Conservation (phyloP, 2,113 vertebrate species). For the Panurus biarmicus region DNA sequence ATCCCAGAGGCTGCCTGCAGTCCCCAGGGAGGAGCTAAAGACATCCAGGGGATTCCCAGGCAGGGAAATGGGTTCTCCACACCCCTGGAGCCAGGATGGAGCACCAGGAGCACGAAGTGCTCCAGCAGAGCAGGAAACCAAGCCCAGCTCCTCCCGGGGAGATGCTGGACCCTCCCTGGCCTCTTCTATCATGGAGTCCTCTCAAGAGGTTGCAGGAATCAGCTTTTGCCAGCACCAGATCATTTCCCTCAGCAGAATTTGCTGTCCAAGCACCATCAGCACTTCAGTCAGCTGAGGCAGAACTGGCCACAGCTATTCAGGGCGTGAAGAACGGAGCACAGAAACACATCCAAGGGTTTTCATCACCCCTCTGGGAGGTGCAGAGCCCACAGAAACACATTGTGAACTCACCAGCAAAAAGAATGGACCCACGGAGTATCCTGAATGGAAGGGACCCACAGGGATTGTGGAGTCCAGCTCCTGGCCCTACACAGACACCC, state of each 20-base stretch:
- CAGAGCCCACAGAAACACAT: neutral
- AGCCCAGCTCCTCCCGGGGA: neutral
- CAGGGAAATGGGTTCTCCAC: neutral
- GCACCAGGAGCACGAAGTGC: neutral
- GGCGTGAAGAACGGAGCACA: neutral
- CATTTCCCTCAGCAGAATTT: neutral
- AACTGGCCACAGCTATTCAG: neutral
- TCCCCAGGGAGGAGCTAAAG: neutral
- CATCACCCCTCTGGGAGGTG: neutral
- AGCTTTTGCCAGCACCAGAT: neutral
- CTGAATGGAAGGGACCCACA: neutral
- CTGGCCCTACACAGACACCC: neutral
- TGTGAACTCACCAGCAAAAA: neutral
- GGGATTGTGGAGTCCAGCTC: neutral
- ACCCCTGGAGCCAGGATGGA: neutral
- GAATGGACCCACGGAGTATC: rapidly evolving
- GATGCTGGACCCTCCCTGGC: neutral
- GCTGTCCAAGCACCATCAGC: neutral
- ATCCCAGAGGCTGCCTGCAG: neutral
- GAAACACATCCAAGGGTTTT: neutral
- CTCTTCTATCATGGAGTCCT: neutral
- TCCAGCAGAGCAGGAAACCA: neutral
- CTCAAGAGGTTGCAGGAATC: neutral
- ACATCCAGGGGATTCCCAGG: neutral
- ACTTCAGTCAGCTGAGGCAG: neutral